Evolutionary conservation across 2,797 vertebrate species (phyloP), one percentile per base, ranked within the genome.

Genomic region (Allobates femoralis): DNA sequence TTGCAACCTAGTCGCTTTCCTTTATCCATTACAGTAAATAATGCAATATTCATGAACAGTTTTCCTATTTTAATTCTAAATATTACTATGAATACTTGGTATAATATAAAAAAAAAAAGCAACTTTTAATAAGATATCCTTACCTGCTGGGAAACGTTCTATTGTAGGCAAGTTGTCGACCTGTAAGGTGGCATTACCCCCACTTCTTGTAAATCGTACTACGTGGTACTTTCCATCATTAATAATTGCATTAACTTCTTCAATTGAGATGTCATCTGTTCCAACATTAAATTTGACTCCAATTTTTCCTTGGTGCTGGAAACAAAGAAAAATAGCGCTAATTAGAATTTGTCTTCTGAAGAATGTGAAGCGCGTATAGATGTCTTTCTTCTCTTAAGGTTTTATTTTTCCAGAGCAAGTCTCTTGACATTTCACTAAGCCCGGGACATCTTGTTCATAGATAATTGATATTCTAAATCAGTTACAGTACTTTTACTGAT

Each of bases 161-260:
- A 99, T 99, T 93, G 99, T 94, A 2, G 97, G 97, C 94, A 97
- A 97, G 96, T 97, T 98, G 96, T 99, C 98, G 96, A 99, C 96
- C 96, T 99, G 98, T 90, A 99, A 96, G 12, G 98, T 99, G 95
- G 98, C 98, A 92, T 99, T 99, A 94, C 98, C 98, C 67, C 98
- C 98, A 91, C 98, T 99, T 93, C 98, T 94, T 0, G 98, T 99
- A 95, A 99, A 99, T 94, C 97, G 98, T 91, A 99, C 97, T 95
- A 98, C 96, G 89, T 99, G 98, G 95, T 99, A 99, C 93, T 98
- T 99, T 89, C 98, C 98, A 89, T 99, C 98, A 89, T 99, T 99
- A 93, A 99, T 98, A 95, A 99, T 97, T 92, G 97, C 98, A 92
- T 96, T 95, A 85, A 96, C 97, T 93, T 99, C 98, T 93, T 99